phyloP scores from a whole-genome alignment of 1,140 invertebrate species.

The Sycophaga agraensis region DNA sequence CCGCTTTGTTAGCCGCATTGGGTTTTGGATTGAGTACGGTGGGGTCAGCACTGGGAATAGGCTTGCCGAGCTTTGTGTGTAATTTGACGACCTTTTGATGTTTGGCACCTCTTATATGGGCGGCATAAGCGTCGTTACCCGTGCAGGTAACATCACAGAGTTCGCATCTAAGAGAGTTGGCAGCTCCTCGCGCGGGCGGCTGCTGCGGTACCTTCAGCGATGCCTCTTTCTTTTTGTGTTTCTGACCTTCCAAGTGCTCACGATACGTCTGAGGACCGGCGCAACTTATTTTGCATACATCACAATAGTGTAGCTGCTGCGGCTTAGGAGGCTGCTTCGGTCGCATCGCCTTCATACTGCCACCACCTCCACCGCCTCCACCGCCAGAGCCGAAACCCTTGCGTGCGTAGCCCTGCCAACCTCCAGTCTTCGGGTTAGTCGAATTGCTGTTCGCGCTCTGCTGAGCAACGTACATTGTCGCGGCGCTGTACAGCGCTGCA shows the following conservation, averaged over 20 bases:
- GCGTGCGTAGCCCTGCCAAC: slow-evolving; percentile 72
- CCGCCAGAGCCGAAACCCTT: slow-evolving; percentile 66
- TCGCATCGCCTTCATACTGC: slow-evolving; percentile 64
- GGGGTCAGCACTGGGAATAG: slow-evolving; percentile 94
- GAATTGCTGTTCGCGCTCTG: slow-evolving; percentile 67
- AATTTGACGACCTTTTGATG: slow-evolving; percentile 97
- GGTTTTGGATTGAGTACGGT: slow-evolving; percentile 68
- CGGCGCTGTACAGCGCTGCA: slow-evolving; percentile 89
- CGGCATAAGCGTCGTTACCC: slow-evolving; percentile 95
- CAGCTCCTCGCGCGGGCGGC: slow-evolving; percentile 59
- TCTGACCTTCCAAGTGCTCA: slow-evolving; percentile 96
- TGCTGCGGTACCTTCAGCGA: slow-evolving; percentile 74
- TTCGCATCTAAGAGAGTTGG: slow-evolving; percentile 79
- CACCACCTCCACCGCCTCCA: slow-evolving; percentile 61
- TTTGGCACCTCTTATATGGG: slow-evolving; percentile 95
- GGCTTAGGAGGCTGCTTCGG: slow-evolving; percentile 83
- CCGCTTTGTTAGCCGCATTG: slow-evolving; percentile 44
- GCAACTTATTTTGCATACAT: slow-evolving; percentile 97
- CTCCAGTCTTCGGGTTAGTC: slow-evolving; percentile 61
- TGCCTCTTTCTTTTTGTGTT: slow-evolving; percentile 98
- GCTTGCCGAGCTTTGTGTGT: slow-evolving; percentile 95
- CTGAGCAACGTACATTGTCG: slow-evolving; percentile 89
- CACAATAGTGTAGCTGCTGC: slow-evolving; percentile 91
- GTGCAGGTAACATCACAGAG: slow-evolving; percentile 98
- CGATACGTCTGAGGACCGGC: slow-evolving; percentile 94